Percentiles rank a stretch among this genome's conserved stretches.
Evolutionary conservation across 1,140 invertebrate species (phyloP).

Genomic region (Dendrolimus punctatus): DNA sequence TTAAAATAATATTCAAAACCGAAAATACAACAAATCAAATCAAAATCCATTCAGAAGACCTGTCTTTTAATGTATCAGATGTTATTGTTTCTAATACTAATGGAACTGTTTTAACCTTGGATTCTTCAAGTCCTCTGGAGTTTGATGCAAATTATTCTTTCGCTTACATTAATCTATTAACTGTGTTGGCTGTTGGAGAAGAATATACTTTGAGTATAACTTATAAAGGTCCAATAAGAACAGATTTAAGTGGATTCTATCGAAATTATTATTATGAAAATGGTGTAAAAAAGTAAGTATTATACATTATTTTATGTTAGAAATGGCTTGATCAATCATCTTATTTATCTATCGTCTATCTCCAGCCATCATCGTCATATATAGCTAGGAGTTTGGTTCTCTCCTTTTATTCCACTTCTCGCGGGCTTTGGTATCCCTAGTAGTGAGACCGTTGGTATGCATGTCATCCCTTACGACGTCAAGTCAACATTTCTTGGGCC

Average conservation of each 20-base stretch:
- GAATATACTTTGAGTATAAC: conserved; percentile 63
- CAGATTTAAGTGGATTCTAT: conserved; percentile 85
- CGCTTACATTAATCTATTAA: conserved; percentile 44
- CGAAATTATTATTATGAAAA: conserved; percentile 79
- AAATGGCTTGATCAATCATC: background rate
- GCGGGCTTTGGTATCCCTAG: too few relatives aligned
- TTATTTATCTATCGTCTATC: too few relatives aligned
- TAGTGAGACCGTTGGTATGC: too few relatives aligned
- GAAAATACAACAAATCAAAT: conserved; percentile 50
- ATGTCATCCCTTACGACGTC: too few relatives aligned
- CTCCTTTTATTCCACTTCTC: too few relatives aligned
- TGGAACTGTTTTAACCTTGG: conserved; percentile 22
- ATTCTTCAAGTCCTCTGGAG: conserved; percentile 24
- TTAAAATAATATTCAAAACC: conserved; percentile 67
- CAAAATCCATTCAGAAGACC: conserved; percentile 76
- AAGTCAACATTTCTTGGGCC: too few relatives aligned
- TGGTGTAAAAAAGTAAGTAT: conserved; percentile 59
- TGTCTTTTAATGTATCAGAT: conserved; percentile 66
- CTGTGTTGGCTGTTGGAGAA: conserved; percentile 28
- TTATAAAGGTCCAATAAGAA: conserved; percentile 71
- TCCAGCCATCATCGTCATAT: too few relatives aligned
- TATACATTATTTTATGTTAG: background rate
- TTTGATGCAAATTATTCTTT: conserved; percentile 50
- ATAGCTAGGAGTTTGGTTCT: too few relatives aligned
- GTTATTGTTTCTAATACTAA: conserved; percentile 35